These are phyloP conservation scores for Thymelicus lineola DNA, from an alignment of 2,888 invertebrate genomes.

Conservation along the genomic window DNA sequence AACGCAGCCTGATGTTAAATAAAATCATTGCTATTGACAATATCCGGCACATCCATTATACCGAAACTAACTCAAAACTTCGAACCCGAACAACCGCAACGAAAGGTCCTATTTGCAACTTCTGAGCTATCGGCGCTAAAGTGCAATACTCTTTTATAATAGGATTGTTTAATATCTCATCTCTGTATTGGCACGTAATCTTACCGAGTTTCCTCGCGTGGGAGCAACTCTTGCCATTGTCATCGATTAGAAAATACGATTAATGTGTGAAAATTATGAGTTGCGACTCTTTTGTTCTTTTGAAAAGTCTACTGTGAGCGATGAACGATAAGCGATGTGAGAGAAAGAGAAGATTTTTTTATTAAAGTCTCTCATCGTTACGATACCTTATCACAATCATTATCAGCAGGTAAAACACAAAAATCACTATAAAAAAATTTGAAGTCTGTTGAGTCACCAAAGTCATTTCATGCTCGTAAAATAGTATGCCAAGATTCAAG, in stretches of 20 bases:
- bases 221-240: conserved; percentile 60
- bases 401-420: too few species aligned
- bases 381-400: too few species aligned
- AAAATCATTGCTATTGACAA: too few species aligned
- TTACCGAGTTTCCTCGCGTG: conserved; percentile 24
- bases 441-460: too few species aligned
- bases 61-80: background rate
- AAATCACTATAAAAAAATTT: too few species aligned
- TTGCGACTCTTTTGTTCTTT: conserved; percentile 12
- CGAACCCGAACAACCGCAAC: background rate
- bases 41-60: too few species aligned
- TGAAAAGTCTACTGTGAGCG: background rate
- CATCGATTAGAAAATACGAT: conserved; percentile 58
- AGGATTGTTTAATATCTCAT: conserved; percentile 10
- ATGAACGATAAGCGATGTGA: background rate
- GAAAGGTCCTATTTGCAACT: background rate
- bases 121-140: background rate
- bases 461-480: too few species aligned
- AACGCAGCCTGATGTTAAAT: too few species aligned
- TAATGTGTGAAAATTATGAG: conserved; percentile 52
- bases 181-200: conserved; percentile 1
- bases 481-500: too few species aligned
- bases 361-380: too few species aligned
- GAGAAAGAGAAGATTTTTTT: too few species aligned
- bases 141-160: conserved; percentile 9